A percentile compares a stretch with the other conserved stretches of the same genome.
Conservation (phyloP, 2,888 invertebrate genomes). For the Tyria jacobaeae region DNA sequence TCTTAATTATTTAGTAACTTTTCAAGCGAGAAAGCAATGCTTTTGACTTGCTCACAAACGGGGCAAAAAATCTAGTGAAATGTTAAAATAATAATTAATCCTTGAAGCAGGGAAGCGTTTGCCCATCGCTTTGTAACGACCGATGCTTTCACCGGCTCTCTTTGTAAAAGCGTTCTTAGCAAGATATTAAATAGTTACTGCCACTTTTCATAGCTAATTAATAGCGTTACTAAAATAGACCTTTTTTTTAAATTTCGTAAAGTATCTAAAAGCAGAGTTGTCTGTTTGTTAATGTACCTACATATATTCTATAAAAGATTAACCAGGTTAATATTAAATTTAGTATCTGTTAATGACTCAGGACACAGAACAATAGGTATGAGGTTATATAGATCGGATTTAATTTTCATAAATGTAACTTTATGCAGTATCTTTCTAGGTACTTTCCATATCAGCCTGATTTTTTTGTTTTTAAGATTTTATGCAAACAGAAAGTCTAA, state of each 20-base stretch:
- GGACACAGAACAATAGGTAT: too few relatives aligned
- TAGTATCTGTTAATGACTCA: too few relatives aligned
- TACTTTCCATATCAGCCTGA: background rate
- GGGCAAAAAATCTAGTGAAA: constrained; percentile 81
- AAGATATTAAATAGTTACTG: constrained; percentile 84
- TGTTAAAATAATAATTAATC: constrained; percentile 87
- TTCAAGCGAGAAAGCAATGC: constrained; percentile 81
- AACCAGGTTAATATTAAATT: too few relatives aligned
- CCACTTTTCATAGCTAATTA: constrained; percentile 68
- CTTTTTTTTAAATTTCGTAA: too few relatives aligned
- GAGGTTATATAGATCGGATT: too few relatives aligned
- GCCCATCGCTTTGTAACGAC: constrained; percentile 67
- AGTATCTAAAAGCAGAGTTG: too few relatives aligned
- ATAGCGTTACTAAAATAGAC: constrained; percentile 46
- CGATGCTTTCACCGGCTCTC: constrained; percentile 75
- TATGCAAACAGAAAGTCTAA: background rate
- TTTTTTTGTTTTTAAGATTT: background rate
- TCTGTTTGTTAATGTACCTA: too few relatives aligned
- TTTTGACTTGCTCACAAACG: constrained; percentile 80
- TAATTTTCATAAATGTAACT: background rate
- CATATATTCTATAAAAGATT: too few relatives aligned
- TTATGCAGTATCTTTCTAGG: background rate
- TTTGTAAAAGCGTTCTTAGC: constrained; percentile 71
- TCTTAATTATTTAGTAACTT: constrained; percentile 85
- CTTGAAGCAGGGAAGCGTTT: constrained; percentile 61